Evolutionary conservation across 2,113 vertebrate genomes (phyloP), one percentile per base, ranked within the genome.

Genomic region (Neotragus pygmaeus): DNA sequence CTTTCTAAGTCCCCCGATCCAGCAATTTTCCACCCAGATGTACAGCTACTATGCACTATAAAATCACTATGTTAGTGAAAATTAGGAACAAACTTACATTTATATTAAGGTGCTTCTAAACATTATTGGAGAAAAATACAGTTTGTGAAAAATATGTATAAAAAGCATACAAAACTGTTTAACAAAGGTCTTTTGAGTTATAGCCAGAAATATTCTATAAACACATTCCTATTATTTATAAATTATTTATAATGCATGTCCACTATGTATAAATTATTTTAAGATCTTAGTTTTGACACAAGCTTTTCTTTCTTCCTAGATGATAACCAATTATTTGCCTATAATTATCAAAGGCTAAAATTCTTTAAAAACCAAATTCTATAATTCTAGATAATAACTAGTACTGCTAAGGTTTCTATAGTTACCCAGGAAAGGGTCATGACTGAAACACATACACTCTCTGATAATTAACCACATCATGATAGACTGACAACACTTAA

Each of bases 331-430:
- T 98, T 98, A 98, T 98, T 97, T 98, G 95, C 77, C 36, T 4
- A 75, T 97, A 93, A 98, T 80, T 94, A 96, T 98, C 94, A 96
- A 96, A 96, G 88, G 92, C 92, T 92, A 96, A 97, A 91, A 97
- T 97, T 97, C 95, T 97, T 98, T 98, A 97, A 98, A 98, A 98
- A 92, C 97, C 25, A 91, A 98, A 98, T 97, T 98, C 92, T 95
- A 66, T 98, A 98, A 98, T 98, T 98, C 98, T 97, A 98, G 78
- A 85, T 98, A 98, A 98, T 99, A 98, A 98, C 95, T 87, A 94
- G 17, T 36, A 96, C 95, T 98, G 92, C 97, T 97, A 97, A 98
- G 95, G 98, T 99, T 99, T 98, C 99, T 99, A 98, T 98, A 99
- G 98, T 98, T 99, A 99, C 98, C 96, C 66, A 27, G 80, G 96